Evolutionary conservation across 2,797 vertebrate genomes (phyloP).

Genomic region (Cyprinodon diabolis): DNA sequence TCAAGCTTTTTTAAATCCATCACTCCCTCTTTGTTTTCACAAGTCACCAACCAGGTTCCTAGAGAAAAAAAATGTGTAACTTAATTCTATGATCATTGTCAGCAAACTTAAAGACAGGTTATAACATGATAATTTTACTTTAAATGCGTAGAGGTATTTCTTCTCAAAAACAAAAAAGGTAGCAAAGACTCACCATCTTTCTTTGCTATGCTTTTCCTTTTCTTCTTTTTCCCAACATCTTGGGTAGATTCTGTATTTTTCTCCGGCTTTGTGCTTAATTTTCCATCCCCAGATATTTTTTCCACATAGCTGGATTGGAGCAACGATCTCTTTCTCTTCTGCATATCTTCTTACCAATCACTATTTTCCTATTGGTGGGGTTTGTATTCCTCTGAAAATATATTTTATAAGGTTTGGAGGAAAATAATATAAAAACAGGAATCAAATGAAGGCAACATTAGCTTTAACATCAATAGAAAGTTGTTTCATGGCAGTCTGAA

Average conservation of each 20-base stretch:
- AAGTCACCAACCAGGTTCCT: slow-evolving; percentile 44
- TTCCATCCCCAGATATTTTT: slow-evolving; percentile 1
- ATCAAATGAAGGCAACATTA: neutral
- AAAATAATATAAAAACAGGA: neutral
- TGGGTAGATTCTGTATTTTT: rapidly evolving
- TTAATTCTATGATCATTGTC: neutral
- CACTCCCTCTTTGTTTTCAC: slow-evolving; percentile 52
- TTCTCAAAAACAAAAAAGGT: neutral
- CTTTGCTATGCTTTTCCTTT: neutral
- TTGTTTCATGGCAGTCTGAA: no score
- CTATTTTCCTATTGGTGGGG: neutral
- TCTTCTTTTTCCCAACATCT: neutral
- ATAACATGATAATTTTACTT: neutral
- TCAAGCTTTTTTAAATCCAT: slow-evolving; percentile 37
- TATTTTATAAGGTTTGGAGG: rapidly evolving
- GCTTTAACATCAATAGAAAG: neutral
- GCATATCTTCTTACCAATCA: neutral
- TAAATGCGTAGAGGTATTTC: neutral
- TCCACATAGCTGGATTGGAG: rapidly evolving
- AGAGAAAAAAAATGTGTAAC: neutral
- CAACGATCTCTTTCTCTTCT: slow-evolving; percentile 8
- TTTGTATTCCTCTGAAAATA: neutral
- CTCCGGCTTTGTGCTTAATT: neutral
- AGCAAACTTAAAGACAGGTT: neutral
- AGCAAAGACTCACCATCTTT: slow-evolving; percentile 8